Evolutionary conservation across 2,113 vertebrate species (phyloP).

Genomic region (Marmota flaviventris): DNA sequence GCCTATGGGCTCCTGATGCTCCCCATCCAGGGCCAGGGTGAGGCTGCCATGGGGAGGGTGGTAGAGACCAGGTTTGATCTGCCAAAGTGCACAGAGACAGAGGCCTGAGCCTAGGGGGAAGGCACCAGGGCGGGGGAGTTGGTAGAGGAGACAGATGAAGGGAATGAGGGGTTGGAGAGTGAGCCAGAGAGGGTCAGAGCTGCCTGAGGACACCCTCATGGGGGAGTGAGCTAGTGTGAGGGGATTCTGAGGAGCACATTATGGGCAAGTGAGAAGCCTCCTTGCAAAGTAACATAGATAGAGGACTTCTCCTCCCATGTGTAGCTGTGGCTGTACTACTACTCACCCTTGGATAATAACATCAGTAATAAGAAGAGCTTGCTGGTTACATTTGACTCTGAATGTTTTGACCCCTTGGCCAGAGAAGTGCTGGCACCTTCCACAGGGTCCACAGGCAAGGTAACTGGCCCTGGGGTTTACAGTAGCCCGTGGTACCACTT

Average conservation of each 20-base stretch:
- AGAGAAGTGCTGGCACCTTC: background rate
- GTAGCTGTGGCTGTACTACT: background rate
- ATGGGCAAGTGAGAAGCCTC: background rate
- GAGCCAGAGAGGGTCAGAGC: background rate
- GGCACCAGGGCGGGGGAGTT: too few species aligned
- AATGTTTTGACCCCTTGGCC: background rate
- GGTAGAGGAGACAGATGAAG: background rate
- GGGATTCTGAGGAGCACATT: background rate
- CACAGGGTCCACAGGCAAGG: background rate
- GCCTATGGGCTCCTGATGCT: slow-evolving; percentile 44
- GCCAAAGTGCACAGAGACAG: background rate
- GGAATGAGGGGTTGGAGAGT: too few species aligned
- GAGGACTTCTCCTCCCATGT: background rate
- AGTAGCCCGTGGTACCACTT: background rate
- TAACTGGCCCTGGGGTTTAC: background rate
- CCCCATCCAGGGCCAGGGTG: background rate
- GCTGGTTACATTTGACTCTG: background rate
- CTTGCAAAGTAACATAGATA: background rate
- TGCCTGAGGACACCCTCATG: background rate
- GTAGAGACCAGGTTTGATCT: background rate
- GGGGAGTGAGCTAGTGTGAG: background rate
- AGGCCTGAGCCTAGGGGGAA: background rate
- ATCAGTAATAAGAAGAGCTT: background rate
- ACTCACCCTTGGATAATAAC: background rate
- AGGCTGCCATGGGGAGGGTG: background rate